Conservation (phyloP, 2,888 invertebrate species). For the Ethmia dodecea region DNA sequence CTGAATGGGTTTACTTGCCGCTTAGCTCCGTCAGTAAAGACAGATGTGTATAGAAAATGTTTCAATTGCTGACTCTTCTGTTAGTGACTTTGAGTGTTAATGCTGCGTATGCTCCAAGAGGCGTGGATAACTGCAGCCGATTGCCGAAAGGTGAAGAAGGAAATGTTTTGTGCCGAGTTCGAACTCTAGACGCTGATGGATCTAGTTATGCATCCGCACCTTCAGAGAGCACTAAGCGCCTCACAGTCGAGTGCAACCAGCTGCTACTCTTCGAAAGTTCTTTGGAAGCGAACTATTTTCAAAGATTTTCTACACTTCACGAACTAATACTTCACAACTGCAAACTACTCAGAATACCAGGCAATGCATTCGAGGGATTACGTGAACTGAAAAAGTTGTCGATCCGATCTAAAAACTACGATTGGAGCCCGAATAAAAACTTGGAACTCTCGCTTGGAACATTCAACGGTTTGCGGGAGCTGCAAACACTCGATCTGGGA, state of each 20-base stretch:
- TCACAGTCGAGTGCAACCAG: constrained; percentile 87
- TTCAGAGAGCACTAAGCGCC: constrained; percentile 83
- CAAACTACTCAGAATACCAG: constrained; percentile 87
- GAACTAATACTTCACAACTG: constrained; percentile 87
- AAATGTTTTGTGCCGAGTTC: constrained; percentile 81
- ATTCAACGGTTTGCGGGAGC: constrained; percentile 86
- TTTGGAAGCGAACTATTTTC: constrained; percentile 84
- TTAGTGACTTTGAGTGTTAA: constrained; percentile 72
- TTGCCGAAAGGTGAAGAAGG: constrained; percentile 63
- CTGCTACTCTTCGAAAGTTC: constrained; percentile 88
- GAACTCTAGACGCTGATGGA: constrained; percentile 83
- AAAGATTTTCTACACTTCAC: constrained; percentile 84
- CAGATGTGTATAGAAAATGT: constrained; percentile 73
- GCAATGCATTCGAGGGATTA: constrained; percentile 88
- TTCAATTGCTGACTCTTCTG: constrained; percentile 70
- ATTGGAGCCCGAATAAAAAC: constrained; percentile 86
- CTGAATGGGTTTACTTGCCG: constrained; percentile 31
- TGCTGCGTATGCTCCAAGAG: constrained; percentile 59
- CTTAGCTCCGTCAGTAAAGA: constrained; percentile 37
- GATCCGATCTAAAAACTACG: constrained; percentile 87
- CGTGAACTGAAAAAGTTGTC: constrained; percentile 87
- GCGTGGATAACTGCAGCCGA: constrained; percentile 59
- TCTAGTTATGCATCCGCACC: constrained; percentile 79
- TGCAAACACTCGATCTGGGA: constrained; percentile 86
- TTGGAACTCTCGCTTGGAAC: constrained; percentile 85